Conservation (phyloP, 2,113 vertebrate genomes). For the Amphiprion percula region DNA sequence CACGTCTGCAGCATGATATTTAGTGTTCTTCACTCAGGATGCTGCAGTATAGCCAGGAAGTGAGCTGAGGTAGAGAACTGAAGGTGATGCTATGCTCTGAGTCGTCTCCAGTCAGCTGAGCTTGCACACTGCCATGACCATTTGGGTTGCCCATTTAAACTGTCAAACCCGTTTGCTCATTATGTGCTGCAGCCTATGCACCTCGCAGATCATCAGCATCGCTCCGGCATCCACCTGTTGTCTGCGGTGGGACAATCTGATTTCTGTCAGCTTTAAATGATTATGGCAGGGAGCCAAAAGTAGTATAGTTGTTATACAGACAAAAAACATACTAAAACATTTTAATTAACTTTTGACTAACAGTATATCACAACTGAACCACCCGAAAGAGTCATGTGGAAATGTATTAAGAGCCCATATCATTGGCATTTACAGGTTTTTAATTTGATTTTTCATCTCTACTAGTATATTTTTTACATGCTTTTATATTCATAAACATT, state of each 20-base stretch:
- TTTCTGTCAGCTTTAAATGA: background rate
- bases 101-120: conserved; percentile 58
- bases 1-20: background rate
- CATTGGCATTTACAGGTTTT: too few species aligned
- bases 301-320: background rate
- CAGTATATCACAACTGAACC: too few species aligned
- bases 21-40: background rate
- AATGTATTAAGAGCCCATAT: too few species aligned
- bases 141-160: conserved; percentile 49
- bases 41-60: background rate
- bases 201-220: background rate
- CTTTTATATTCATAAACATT: too few species aligned
- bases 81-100: conserved; percentile 19
- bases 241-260: background rate
- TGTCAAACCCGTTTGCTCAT: conserved; percentile 45
- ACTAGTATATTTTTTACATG: too few species aligned
- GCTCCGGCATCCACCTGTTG: conserved; percentile 26
- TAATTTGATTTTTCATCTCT: too few species aligned
- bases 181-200: background rate
- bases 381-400: too few species aligned
- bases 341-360: background rate
- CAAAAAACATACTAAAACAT: too few species aligned
- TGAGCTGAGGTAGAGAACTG: background rate
- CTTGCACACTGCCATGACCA: conserved; percentile 63
- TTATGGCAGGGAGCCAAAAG: background rate